Base-by-base conservation (phyloP, 2,113 vertebrate genomes). In the Strix uralensis region DNA sequence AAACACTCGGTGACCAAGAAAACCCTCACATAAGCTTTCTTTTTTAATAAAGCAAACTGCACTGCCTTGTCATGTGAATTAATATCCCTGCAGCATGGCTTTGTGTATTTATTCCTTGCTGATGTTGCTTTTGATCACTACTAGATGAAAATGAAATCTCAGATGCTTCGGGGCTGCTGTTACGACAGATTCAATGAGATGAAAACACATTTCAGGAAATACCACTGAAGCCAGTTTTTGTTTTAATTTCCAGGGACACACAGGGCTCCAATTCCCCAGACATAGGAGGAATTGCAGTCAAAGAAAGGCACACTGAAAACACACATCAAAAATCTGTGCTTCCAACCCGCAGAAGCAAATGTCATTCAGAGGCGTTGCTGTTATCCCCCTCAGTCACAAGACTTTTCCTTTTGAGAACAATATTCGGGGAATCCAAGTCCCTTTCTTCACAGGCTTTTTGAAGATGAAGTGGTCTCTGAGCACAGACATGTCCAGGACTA, bases 51-150 rank as follows among this genome's bases (percentile, higher is more conserved):
- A 91, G 71, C 75, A 78, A 91, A 81, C 57, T 40, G 58, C 66
- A 77, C 74, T 82, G 84, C 55, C 89, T 94, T 92, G 95, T 96
- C 95, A 87, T 96, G 89, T 92, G 95, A 94, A 92, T 81, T 92
- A 92, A 91, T 95, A 87, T 85, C 91, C 70, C 87, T 0, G 2
- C 47, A 90, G 95, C 59, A 46, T 44, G 84, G 67, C 81, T 90
- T 90, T 95, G 66, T 92, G 91, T 89, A 29, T 82, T 96, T 96
- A 80, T 91, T 92, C 90, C 62, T 96, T 91, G 81, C 81, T 94
- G 91, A 83, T 96, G 93, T 93, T 97, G 77, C 44, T 96, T 97
- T 94, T 97, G 93, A 97, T 96, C 85, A 47, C 81, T 95, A 71
- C 86, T 81, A 91, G 93, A 88, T 71, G 67, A 91, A 95, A 95